Base-by-base conservation (phyloP, 2,888 invertebrate species). In the Clistopyga incitator region DNA sequence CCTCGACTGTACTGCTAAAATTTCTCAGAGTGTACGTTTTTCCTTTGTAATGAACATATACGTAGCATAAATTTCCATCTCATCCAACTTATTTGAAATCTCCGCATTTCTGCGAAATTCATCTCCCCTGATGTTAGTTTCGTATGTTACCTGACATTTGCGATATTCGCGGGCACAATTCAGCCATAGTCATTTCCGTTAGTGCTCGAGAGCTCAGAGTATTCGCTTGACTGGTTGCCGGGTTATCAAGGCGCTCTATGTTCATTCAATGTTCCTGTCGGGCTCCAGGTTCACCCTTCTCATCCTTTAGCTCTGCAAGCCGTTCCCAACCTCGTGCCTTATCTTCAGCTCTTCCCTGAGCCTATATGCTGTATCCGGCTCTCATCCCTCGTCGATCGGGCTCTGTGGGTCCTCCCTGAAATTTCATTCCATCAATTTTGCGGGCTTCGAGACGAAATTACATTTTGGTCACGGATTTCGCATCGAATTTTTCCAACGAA, bases 221-320 rank as follows among this genome's bases (percentile, higher is more conserved):
- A 23, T 20, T 52, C 52, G 52, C 54, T 54, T 13, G 20, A 4
- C 0, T 25, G 23, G 54, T 25, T 54, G 54, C 23, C 23, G 54
- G 15, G 54, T 54, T 54, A 54, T 54, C 54, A 54, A 54, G 54
- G 23, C 23, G 10, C 13, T 54, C 54, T 54, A 54, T 54, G 23
- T 54, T 23, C 54, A 11, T 23, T 54, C 50, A 15, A n/a, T 50
- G 15, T 50, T 50, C 23, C 11, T 23, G 54, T 54, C 54, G 23
- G 23, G 23, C 11, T 54, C 23, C 10, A 54, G 54, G 23, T 23
- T 54, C 54, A 23, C 23, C 23, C 54, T 13, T 10, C 20, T 23
- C 23, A 54, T 23, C 54, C 54, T 54, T 54, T 23, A 23, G 23
- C 23, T 13, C 54, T 23, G 0, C 10, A 11, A 54, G 23, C 25